These are phyloP conservation scores for Emberiza fucata DNA, from an alignment of 2,113 vertebrate species.

Conservation along the genomic window DNA sequence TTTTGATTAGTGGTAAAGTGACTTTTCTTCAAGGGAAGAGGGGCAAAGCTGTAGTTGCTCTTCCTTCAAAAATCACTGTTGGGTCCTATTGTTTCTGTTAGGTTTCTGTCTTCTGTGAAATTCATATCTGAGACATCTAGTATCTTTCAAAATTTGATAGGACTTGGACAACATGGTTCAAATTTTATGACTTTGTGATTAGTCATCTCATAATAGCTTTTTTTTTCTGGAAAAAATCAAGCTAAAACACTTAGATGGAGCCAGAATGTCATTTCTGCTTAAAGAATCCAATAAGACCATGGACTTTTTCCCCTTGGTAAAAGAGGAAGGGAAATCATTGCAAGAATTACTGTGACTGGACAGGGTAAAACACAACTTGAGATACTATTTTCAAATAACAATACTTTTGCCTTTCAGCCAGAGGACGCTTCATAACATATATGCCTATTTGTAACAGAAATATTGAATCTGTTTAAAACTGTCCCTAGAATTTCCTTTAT, in stretches of 20 bases:
- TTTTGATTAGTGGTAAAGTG: neutral
- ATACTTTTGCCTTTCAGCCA: neutral
- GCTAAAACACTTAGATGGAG: neutral
- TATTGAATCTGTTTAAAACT: neutral
- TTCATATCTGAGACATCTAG: neutral
- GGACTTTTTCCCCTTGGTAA: neutral
- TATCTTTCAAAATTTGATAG: neutral
- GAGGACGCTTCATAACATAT: neutral
- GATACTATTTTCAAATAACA: neutral
- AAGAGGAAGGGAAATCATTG: neutral
- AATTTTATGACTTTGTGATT: neutral
- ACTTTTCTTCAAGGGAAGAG: neutral
- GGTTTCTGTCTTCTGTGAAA: neutral
- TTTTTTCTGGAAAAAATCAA: neutral
- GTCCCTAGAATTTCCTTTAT: neutral
- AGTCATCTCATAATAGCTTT: neutral
- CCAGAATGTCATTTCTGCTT: constrained; percentile 1
- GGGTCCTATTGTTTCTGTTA: neutral
- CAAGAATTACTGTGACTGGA: neutral
- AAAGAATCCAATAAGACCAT: neutral
- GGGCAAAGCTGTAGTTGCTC: neutral
- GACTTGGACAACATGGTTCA: neutral
- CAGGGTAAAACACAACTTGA: neutral
- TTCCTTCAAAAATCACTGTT: neutral
- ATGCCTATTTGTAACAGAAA: neutral